A percentile compares a stretch with the other conserved stretches of the same genome.
These are phyloP conservation scores for Philopedon plagiatum DNA, from an alignment of 2,888 invertebrate species.

Conservation along the genomic window DNA sequence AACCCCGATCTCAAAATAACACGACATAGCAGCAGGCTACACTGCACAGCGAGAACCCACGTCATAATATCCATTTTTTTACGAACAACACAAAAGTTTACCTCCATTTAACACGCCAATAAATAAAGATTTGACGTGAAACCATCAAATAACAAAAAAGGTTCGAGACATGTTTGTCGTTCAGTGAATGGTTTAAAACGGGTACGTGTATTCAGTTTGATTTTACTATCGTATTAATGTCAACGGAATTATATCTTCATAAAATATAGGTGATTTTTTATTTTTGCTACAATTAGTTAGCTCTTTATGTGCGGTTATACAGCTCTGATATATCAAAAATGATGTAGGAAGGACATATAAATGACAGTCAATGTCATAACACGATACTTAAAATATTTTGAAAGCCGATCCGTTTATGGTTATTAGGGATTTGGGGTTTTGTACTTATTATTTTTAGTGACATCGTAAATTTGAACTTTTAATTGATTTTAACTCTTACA, in stretches of 20 bases:
- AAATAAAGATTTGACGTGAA: neutral
- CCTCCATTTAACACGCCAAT: neutral
- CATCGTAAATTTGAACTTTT: constrained; percentile 40
- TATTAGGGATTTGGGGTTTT: neutral
- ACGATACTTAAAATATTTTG: constrained; percentile 1
- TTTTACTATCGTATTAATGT: constrained; percentile 21
- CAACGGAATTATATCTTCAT: constrained; percentile 29
- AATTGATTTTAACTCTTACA: too few species aligned
- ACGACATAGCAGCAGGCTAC: too few species aligned
- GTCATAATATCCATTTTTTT: neutral
- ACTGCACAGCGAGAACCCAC: too few species aligned
- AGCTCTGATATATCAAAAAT: constrained; percentile 19
- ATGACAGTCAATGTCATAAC: constrained; percentile 16
- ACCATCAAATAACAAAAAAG: neutral
- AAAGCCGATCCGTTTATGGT: neutral
- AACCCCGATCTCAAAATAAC: too few species aligned
- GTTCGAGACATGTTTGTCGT: neutral
- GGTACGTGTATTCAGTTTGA: neutral
- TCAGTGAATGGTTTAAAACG: neutral
- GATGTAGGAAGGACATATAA: neutral
- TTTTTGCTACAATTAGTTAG: constrained; percentile 29
- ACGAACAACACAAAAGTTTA: neutral
- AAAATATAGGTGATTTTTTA: constrained; percentile 11
- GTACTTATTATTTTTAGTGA: constrained; percentile 8
- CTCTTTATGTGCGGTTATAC: constrained; percentile 7